Percentiles rank a stretch among this genome's conserved stretches.
phyloP scores from a whole-genome alignment of 1,140 invertebrate species.

The Parapsyche elsis region DNA sequence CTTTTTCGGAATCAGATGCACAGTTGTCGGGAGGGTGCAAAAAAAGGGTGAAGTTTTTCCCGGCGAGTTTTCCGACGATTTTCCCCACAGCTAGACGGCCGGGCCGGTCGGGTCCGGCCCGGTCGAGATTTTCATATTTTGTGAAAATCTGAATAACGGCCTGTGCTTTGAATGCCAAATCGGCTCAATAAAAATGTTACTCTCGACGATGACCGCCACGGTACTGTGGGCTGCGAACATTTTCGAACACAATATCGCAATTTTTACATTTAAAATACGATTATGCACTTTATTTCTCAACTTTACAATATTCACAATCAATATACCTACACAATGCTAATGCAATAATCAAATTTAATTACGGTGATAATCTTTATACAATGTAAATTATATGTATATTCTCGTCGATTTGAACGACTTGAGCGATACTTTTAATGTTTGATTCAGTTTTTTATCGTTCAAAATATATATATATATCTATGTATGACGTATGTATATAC shows the following conservation, averaged over 20 bases:
- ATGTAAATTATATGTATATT: no score
- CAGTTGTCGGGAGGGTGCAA: not conserved
- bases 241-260: not conserved
- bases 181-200: slow-evolving; percentile 55
- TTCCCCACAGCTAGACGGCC: slow-evolving; percentile 10
- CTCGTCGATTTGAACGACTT: no score
- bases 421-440: no score
- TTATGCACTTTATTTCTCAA: no score
- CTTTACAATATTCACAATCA: not conserved
- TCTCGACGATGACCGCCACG: slow-evolving; percentile 50
- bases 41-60: slow-evolving; percentile 23
- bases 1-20: not conserved
- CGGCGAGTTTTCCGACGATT: slow-evolving; percentile 32
- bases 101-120: slow-evolving; percentile 24
- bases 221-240: slow-evolving; percentile 30
- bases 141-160: slow-evolving; percentile 56
- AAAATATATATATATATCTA: no score
- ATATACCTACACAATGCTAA: no score
- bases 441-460: no score
- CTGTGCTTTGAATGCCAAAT: slow-evolving; percentile 57
- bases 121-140: slow-evolving; percentile 57
- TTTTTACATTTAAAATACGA: not conserved
- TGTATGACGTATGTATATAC: no score
- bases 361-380: no score
- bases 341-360: no score